phyloP scores from a whole-genome alignment of 2,888 invertebrate species.

The Parnassius orleans region DNA sequence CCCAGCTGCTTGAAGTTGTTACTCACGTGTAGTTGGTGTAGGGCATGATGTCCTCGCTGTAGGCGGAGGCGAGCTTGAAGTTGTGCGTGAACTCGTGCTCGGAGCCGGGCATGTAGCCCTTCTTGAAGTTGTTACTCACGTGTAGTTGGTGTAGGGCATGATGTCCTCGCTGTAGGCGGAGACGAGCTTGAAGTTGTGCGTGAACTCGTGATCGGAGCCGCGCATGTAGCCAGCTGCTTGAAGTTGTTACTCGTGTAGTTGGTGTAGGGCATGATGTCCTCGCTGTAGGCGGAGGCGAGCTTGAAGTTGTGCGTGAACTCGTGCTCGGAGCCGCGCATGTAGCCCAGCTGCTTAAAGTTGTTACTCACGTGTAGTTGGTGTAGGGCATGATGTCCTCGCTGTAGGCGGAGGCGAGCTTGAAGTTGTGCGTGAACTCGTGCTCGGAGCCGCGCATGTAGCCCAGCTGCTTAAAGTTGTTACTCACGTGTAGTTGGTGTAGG shows the following conservation, averaged over 20 bases:
- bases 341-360: too few relatives aligned
- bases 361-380: slow-evolving; percentile 98
- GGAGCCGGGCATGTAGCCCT: slow-evolving; percentile 90
- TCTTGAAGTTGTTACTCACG: too few relatives aligned
- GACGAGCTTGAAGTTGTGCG: slow-evolving; percentile 97
- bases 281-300: slow-evolving; percentile 96
- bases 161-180: slow-evolving; percentile 97
- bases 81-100: slow-evolving; percentile 98
- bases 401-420: slow-evolving; percentile 97
- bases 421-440: slow-evolving; percentile 97
- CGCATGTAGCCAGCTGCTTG: too few relatives aligned
- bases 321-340: slow-evolving; percentile 92
- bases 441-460: slow-evolving; percentile 92
- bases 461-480: slow-evolving; percentile 50
- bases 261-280: slow-evolving; percentile 98
- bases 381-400: slow-evolving; percentile 97
- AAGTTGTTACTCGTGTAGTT: slow-evolving; percentile 98
- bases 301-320: slow-evolving; percentile 98
- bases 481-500: slow-evolving; percentile 99
- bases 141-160: slow-evolving; percentile 99
- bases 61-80: slow-evolving; percentile 96
- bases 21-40: slow-evolving; percentile 98
- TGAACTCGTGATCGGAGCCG: slow-evolving; percentile 94
- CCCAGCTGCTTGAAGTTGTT: too few relatives aligned
- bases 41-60: slow-evolving; percentile 97